Base-by-base conservation (phyloP, 2,888 invertebrate genomes). In the Drosophila setosimentum region DNA sequence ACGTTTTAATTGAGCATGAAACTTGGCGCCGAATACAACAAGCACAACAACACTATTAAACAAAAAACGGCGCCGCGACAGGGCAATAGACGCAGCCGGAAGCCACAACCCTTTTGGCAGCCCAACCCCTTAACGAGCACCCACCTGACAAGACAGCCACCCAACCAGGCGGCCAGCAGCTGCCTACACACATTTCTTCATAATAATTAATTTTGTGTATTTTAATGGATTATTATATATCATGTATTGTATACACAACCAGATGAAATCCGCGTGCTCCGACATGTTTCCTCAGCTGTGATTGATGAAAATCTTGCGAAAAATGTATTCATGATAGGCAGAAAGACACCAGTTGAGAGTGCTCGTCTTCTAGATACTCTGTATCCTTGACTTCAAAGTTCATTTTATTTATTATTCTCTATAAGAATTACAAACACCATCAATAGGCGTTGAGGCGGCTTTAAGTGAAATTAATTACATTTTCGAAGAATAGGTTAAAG, bases 171-270 rank as follows among this genome's bases (percentile, higher is more conserved):
- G 3, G 16, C 45, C 11, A 50, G 40, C 67, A 65, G 55, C 50
- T 68, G 62, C 76, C 71, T 80, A 54, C 60, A 74, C 62, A 72
- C 68, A 75, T 69, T 78, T 88, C 83, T 85, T 80, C 90, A 91
- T 85, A 91, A 91, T 89, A 92, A 93, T 92, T 93, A 92, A 93
- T 92, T 91, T 90, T 74, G 83, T 74, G 83, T 80, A 80, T 86
- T 87, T 88, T 84, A 89, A 84, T 83, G 88, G 84, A 80, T 86
- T 84, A 78, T 78, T 73, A 72, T 69, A 63, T 62, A 29, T 27
- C 55, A 61, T 65, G 55, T 21, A 48, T 50, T 63, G 66, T 61
- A 77, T 62, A 67, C 66, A 57, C 37, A 67, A 18, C 42, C 30
- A 55, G 50, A 27, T 18, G 35, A 83, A 76, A 83, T 83, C 72